Evolutionary conservation across 1,140 invertebrate species (phyloP).

Genomic region (Battus philenor): DNA sequence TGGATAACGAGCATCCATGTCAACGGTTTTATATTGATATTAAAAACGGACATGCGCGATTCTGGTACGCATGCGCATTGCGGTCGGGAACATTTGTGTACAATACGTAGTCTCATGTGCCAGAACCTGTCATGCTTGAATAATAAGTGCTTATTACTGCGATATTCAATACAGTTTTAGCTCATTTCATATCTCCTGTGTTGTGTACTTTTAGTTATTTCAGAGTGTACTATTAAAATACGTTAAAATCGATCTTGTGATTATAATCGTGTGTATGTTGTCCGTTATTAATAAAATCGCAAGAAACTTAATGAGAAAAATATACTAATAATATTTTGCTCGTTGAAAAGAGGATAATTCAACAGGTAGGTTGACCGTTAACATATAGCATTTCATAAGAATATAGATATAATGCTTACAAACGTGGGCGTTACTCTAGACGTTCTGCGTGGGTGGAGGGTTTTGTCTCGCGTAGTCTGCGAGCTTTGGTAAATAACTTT

Average conservation of each 20-base stretch:
- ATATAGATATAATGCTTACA: slow-evolving; percentile 25
- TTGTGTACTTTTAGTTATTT: not conserved
- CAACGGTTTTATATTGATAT: slow-evolving; percentile 55
- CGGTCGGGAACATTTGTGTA: slow-evolving; percentile 36
- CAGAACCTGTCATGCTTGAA: slow-evolving; percentile 46
- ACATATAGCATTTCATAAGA: slow-evolving; percentile 30
- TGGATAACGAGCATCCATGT: slow-evolving; percentile 31
- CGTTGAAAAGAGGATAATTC: slow-evolving; percentile 31
- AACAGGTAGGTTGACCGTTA: slow-evolving; percentile 56
- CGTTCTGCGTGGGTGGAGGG: slow-evolving; percentile 48
- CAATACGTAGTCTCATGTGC: slow-evolving; percentile 36
- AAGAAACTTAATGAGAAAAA: too few relatives aligned
- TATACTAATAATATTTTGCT: too few relatives aligned
- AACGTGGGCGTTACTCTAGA: slow-evolving; percentile 61
- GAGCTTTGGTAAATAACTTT: slow-evolving; percentile 22
- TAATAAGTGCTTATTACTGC: slow-evolving; percentile 36
- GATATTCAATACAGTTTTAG: slow-evolving; percentile 16
- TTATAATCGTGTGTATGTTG: too few relatives aligned
- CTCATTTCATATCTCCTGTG: not conserved
- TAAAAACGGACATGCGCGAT: slow-evolving; percentile 43
- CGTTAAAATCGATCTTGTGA: too few relatives aligned
- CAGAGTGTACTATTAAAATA: too few relatives aligned
- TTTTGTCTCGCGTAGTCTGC: slow-evolving; percentile 37
- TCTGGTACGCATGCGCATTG: slow-evolving; percentile 40
- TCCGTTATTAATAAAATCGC: too few relatives aligned